A percentile compares a stretch with the other conserved stretches of the same genome.
These are phyloP conservation scores for Silvanus unidentatus DNA, from an alignment of 2,888 invertebrate genomes.

Conservation along the genomic window DNA sequence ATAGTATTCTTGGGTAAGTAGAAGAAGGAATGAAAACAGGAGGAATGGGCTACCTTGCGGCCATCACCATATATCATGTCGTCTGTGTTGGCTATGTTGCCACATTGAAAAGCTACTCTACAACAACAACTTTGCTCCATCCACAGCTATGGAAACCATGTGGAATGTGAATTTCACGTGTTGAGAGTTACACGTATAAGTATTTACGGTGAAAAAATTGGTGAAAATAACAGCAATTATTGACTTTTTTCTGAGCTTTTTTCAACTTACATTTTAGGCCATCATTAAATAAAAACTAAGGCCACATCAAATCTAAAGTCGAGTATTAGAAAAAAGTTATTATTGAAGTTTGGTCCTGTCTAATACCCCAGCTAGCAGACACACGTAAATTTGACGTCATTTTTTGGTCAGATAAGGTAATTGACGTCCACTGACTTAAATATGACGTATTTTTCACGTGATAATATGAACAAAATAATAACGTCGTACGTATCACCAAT, in stretches of 20 bases:
- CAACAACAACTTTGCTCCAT: conserved; percentile 15
- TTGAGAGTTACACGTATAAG: conserved; percentile 26
- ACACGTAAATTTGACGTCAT: too few relatives aligned
- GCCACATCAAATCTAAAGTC: too few relatives aligned
- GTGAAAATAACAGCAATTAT: conserved; percentile 32
- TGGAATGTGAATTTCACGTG: conserved; percentile 33
- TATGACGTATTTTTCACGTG: too few relatives aligned
- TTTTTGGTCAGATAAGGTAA: too few relatives aligned
- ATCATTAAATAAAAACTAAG: too few relatives aligned
- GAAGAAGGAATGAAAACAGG: conserved; percentile 31
- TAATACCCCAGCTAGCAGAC: too few relatives aligned
- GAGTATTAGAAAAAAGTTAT: too few relatives aligned
- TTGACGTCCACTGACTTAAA: too few relatives aligned
- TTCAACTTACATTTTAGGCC: background rate
- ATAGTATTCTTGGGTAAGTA: conserved; percentile 12
- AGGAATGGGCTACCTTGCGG: conserved; percentile 43
- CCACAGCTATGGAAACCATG: conserved; percentile 21
- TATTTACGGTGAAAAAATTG: conserved; percentile 26
- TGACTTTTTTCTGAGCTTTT: conserved; percentile 8
- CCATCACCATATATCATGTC: conserved; percentile 44
- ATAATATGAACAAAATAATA: too few relatives aligned
- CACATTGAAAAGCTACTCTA: conserved; percentile 30
- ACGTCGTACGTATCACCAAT: too few relatives aligned
- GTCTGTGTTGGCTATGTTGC: conserved; percentile 38
- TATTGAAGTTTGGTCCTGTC: too few relatives aligned